A percentile compares a stretch with the other conserved stretches of the same genome.
phyloP scores from a whole-genome alignment of 2,797 vertebrate species.

The Halcyon chelicuti region DNA sequence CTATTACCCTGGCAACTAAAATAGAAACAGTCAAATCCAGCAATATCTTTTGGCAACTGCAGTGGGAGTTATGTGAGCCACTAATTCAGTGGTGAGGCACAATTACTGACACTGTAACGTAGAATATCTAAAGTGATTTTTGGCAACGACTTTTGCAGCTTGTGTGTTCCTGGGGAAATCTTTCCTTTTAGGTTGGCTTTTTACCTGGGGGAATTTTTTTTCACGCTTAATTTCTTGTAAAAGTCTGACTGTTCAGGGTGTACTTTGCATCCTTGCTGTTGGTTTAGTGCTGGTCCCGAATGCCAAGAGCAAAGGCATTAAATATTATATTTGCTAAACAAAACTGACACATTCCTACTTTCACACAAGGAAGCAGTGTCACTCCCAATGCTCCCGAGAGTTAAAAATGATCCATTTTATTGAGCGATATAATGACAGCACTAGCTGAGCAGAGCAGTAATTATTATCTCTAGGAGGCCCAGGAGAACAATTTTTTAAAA shows the following conservation, averaged over 20 bases:
- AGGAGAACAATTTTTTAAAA: slow-evolving; percentile 75
- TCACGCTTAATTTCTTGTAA: background rate
- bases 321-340: slow-evolving; percentile 80
- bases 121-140: background rate
- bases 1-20: background rate
- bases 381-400: slow-evolving; percentile 72
- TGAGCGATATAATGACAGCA: slow-evolving; percentile 76
- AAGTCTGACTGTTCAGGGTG: background rate
- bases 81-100: background rate
- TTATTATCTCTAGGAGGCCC: slow-evolving; percentile 80
- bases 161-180: background rate
- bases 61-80: background rate
- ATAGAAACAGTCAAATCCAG: background rate
- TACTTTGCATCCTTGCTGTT: slow-evolving; percentile 42
- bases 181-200: slow-evolving; percentile 41
- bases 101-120: background rate
- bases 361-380: slow-evolving; percentile 61
- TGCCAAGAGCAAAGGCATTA: slow-evolving; percentile 69
- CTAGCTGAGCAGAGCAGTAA: slow-evolving; percentile 74
- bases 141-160: background rate
- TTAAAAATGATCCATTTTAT: slow-evolving; percentile 81
- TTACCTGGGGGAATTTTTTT: background rate
- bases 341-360: slow-evolving; percentile 77
- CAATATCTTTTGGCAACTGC: background rate
- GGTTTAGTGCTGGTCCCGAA: slow-evolving; percentile 32